Base-by-base conservation (phyloP, 2,113 vertebrate species). In the Colistium nudipinnis region DNA sequence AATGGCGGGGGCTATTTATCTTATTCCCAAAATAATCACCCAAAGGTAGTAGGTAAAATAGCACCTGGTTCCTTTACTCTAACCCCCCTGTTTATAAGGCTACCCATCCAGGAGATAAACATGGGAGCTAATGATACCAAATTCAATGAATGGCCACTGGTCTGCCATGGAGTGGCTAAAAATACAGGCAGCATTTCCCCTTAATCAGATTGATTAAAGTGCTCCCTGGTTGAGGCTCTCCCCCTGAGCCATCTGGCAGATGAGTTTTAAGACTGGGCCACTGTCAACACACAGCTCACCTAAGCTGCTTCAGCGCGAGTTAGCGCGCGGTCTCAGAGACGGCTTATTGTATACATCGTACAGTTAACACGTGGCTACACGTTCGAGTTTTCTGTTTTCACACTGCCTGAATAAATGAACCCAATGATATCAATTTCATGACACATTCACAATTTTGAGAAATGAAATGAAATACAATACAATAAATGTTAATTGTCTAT, bases 181-280 rank as follows among this genome's bases (percentile, higher is more conserved):
- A 91, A 91, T 91, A 91, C 85, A 88, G 76, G 55, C 85, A 81
- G 86, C 88, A 91, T 91, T 89, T 89, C 86, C 84, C 87, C 82
- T 70, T 89, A 90, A 91, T 91, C 87, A 89, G 88, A 91, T 90
- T 91, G 89, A 90, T 91, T 88, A 90, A 90, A 90, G 82, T 90
- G 69, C 75, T 86, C 83, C 78, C 48, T 88, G 85, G 82, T 80
- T 86, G 78, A 84, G 74, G 77, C 82, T 85, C 87, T 78, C 78
- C 87, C 83, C 62, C 79, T 80, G 80, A 86, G 89, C 85, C 90
- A 90, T 90, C 88, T 90, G 90, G 85, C 74, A 85, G 77, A 88
- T 75, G 82, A 79, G 68, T 78, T 81, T 77, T 78, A 78, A 82
- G 67, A 71, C 67, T 69, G 64, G 55, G 51, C 56, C 51, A 74